Conservation (phyloP, 2,797 vertebrate species). For the Bradypus variegatus region DNA sequence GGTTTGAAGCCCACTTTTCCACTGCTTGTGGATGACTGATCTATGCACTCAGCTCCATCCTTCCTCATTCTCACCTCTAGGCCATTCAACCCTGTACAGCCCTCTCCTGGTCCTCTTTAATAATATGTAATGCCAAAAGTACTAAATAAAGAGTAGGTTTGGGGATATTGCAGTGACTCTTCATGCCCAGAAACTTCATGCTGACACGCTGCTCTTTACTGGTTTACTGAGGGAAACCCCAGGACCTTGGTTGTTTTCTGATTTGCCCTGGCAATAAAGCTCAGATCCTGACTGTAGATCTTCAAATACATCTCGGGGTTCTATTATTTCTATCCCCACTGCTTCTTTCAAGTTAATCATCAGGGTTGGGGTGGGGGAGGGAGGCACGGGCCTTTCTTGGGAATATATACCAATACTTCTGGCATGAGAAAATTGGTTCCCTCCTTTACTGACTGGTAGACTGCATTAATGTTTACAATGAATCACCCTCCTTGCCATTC, state of each 20-base stretch:
- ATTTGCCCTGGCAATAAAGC: neutral
- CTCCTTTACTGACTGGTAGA: neutral
- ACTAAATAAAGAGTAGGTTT: neutral
- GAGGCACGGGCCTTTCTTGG: neutral
- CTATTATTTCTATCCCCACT: neutral
- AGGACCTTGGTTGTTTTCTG: neutral
- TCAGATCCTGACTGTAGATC: neutral
- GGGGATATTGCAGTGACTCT: neutral
- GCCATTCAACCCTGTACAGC: neutral
- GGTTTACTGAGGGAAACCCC: neutral
- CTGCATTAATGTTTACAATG: neutral
- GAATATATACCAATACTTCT: neutral
- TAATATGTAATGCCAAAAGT: neutral
- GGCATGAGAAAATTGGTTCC: neutral
- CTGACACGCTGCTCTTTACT: neutral
- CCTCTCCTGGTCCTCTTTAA: neutral
- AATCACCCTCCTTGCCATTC: neutral
- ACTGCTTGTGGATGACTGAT: neutral
- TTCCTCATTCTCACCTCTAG: neutral
- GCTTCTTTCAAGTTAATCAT: neutral
- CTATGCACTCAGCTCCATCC: neutral
- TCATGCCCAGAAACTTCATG: neutral
- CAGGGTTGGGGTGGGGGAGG: neutral
- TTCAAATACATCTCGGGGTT: neutral
- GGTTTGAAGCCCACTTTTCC: neutral